Evolutionary conservation across 2,113 vertebrate genomes (phyloP).

Genomic region (Perognathus longimembris): DNA sequence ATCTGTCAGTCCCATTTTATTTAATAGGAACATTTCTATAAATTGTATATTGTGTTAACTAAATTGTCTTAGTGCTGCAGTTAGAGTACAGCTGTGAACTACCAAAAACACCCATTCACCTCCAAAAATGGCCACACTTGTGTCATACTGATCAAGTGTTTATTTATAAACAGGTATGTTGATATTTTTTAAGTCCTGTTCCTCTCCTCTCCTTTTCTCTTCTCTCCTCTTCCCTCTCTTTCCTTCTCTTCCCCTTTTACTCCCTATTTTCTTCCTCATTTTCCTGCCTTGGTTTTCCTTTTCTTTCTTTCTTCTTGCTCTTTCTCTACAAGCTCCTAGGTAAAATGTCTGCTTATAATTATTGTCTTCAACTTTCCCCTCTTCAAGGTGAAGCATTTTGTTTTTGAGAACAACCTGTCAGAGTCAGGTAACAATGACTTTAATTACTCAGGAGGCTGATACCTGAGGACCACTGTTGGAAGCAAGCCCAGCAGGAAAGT

Average conservation of each 20-base stretch:
- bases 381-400: background rate
- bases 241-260: too few species aligned
- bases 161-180: background rate
- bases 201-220: background rate
- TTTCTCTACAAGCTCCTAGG: background rate
- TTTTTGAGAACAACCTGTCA: background rate
- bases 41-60: background rate
- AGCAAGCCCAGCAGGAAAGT: too few species aligned
- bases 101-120: background rate
- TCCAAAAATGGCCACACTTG: background rate
- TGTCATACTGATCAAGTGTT: background rate
- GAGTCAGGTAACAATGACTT: too few species aligned
- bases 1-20: background rate
- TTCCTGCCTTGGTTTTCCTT: too few species aligned
- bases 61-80: background rate
- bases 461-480: too few species aligned
- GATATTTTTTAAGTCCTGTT: background rate
- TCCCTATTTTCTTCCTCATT: too few species aligned
- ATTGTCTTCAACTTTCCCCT: background rate
- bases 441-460: too few species aligned
- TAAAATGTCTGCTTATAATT: conserved; percentile 10
- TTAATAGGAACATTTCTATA: background rate
- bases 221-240: too few species aligned
- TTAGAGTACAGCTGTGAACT: background rate
- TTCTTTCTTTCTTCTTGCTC: background rate